Evolutionary conservation across 1,140 invertebrate species (phyloP).

Genomic region (Nylanderia fulva): DNA sequence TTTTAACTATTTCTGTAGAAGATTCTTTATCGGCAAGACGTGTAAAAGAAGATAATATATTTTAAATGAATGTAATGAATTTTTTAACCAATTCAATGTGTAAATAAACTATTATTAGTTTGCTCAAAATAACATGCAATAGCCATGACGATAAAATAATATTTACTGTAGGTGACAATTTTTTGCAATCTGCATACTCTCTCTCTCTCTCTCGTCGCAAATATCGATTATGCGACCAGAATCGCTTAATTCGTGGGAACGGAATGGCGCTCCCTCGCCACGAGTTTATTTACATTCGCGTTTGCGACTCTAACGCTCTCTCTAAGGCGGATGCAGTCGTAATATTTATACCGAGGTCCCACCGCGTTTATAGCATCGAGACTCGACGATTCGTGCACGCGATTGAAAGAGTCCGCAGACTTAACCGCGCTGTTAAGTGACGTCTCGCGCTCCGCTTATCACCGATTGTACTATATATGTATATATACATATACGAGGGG

Average conservation of each 20-base stretch:
- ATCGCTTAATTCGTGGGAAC: slow-evolving; percentile 71
- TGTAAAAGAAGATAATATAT: not conserved
- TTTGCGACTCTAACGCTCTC: slow-evolving; percentile 59
- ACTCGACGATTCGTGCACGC: slow-evolving; percentile 47
- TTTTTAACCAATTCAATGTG: not conserved
- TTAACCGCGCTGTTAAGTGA: slow-evolving; percentile 26
- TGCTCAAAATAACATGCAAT: not conserved
- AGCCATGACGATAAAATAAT: not conserved
- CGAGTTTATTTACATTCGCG: slow-evolving; percentile 72
- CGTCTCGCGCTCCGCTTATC: slow-evolving; percentile 55
- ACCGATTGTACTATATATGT: slow-evolving; percentile 29
- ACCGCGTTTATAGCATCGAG: slow-evolving; percentile 66
- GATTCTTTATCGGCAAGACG: not conserved
- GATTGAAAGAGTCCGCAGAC: slow-evolving; percentile 6
- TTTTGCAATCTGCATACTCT: slow-evolving; percentile 16
- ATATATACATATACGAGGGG: slow-evolving; percentile 6
- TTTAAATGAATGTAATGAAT: too few species aligned
- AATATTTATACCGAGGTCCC: slow-evolving; percentile 73
- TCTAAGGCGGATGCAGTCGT: slow-evolving; percentile 68
- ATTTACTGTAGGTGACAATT: slow-evolving; percentile 5
- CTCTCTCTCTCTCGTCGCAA: not conserved
- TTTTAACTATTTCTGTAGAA: not conserved
- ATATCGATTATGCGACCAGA: slow-evolving; percentile 64
- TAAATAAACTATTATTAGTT: not conserved
- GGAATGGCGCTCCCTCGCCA: slow-evolving; percentile 32